Evolutionary conservation across 2,113 vertebrate species (phyloP).

Genomic region (Nyctereutes procyonoides): DNA sequence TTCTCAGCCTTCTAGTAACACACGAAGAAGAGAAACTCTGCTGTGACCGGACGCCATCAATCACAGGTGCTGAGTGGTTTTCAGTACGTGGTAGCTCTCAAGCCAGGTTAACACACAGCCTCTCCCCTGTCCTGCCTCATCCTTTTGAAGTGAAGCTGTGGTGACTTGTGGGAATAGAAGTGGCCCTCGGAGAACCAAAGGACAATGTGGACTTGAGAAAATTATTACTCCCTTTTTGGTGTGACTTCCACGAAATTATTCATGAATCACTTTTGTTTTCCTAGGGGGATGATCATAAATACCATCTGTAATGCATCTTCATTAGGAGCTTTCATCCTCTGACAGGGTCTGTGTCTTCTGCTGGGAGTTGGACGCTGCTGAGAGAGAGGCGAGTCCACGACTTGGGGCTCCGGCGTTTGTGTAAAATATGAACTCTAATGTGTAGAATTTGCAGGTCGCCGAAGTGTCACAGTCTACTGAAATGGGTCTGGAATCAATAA

Average conservation of each 20-base stretch:
- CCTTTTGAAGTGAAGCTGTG: constrained; percentile 14
- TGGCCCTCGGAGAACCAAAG: constrained; percentile 23
- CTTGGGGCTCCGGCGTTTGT: constrained; percentile 52
- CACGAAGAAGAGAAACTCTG: neutral
- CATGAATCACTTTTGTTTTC: constrained; percentile 8
- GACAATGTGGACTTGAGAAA: constrained; percentile 15
- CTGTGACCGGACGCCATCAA: neutral
- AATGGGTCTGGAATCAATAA: constrained; percentile 84
- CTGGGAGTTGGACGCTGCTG: constrained; percentile 24
- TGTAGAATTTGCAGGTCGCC: constrained; percentile 78
- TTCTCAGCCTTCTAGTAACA: neutral
- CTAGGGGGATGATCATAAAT: constrained; percentile 36
- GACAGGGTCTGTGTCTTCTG: constrained; percentile 44
- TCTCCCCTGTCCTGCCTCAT: neutral
- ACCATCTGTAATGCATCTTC: constrained; percentile 53
- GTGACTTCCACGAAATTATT: constrained; percentile 42
- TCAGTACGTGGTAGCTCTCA: neutral
- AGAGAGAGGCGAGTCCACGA: neutral
- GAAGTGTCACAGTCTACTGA: constrained; percentile 81
- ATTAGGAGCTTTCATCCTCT: constrained; percentile 44
- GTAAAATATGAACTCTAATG: constrained; percentile 77
- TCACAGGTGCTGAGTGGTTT: neutral
- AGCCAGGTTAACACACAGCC: neutral
- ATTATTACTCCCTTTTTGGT: constrained; percentile 50
- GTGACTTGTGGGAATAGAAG: neutral